phyloP scores from a whole-genome alignment of 2,888 invertebrate genomes.

The Rhagophthalmus giganteus region DNA sequence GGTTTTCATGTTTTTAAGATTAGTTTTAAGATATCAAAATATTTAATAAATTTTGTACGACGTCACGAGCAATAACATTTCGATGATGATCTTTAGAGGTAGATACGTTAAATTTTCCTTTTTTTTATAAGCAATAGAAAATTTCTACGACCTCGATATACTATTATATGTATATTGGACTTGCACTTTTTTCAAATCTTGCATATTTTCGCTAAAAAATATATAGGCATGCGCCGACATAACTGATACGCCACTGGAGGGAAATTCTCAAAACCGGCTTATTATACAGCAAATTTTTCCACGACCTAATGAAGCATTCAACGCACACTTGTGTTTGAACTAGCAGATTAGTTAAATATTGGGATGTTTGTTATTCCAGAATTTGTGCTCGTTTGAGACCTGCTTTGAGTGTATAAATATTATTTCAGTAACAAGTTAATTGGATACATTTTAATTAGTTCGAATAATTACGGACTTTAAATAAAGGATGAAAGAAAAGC shows the following conservation, averaged over 20 bases:
- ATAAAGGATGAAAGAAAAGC: constrained; percentile 34
- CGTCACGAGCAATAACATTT: too few species aligned
- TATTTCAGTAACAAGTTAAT: constrained; percentile 42
- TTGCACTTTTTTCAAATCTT: too few species aligned
- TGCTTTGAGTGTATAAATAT: constrained; percentile 39
- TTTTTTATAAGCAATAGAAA: too few species aligned
- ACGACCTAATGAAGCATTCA: constrained; percentile 40
- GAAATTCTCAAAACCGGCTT: constrained; percentile 26
- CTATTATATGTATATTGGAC: too few species aligned
- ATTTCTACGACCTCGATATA: too few species aligned
- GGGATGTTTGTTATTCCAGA: constrained; percentile 39
- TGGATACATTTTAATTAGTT: constrained; percentile 42
- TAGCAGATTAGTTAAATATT: constrained; percentile 42
- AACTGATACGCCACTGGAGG: constrained; percentile 14
- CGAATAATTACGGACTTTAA: constrained; percentile 41
- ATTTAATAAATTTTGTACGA: too few species aligned
- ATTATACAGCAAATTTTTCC: constrained; percentile 37
- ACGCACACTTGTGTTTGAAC: constrained; percentile 39
- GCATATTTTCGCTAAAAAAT: too few species aligned
- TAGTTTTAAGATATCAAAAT: too few species aligned
- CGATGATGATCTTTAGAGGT: too few species aligned
- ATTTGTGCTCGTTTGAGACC: constrained; percentile 37
- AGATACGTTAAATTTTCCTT: too few species aligned
- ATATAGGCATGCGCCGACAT: too few species aligned
- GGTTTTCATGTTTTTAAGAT: too few species aligned